Evolutionary conservation across 1,140 invertebrate species (phyloP).

Genomic region (Hesperophylax magnus): DNA sequence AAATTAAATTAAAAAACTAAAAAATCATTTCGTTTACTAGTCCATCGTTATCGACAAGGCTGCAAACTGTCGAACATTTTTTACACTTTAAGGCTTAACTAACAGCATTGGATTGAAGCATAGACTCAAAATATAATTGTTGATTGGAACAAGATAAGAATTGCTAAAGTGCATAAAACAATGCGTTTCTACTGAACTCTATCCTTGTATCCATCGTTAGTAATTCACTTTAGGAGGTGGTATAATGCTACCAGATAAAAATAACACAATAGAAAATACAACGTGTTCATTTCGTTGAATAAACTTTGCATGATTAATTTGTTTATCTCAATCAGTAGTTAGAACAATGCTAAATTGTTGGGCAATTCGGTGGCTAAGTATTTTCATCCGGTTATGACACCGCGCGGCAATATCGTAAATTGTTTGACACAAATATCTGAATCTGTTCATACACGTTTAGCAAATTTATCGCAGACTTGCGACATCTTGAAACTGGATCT

Average conservation of each 20-base stretch:
- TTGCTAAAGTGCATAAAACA: conserved; percentile 12
- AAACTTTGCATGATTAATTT: conserved; percentile 31
- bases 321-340: conserved; percentile 15
- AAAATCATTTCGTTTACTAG: too few relatives aligned
- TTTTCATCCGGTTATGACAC: conserved; percentile 28
- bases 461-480: too few relatives aligned
- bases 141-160: too few relatives aligned
- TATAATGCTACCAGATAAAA: conserved; percentile 6
- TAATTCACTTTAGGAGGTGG: conserved; percentile 1
- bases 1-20: too few relatives aligned
- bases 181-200: conserved; percentile 4
- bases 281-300: neutral
- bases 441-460: too few relatives aligned
- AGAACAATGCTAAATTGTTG: conserved; percentile 14
- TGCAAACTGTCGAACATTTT: too few relatives aligned
- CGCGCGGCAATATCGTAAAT: neutral
- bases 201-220: conserved; percentile 9
- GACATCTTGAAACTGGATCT: too few relatives aligned
- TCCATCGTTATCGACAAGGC: too few relatives aligned
- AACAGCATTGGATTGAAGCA: too few relatives aligned
- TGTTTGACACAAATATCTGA: too few relatives aligned
- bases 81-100: too few relatives aligned
- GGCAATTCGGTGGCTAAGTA: neutral
- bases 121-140: too few relatives aligned
- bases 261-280: conserved; percentile 31